These are phyloP conservation scores for Drosophila eohydei DNA, from an alignment of 2,888 invertebrate species.

Conservation along the genomic window DNA sequence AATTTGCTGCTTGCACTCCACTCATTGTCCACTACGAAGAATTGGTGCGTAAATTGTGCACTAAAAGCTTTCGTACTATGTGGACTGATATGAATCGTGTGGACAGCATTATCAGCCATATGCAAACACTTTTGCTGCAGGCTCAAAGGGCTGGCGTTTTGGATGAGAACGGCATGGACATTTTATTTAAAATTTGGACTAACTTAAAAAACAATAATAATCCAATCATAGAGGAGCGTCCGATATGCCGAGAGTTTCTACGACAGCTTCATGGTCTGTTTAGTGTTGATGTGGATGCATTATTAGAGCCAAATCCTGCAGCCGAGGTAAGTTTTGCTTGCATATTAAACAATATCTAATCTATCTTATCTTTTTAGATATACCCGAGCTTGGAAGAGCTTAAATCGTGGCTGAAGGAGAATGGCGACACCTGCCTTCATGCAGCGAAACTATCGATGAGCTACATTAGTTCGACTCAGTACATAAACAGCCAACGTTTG, in stretches of 20 bases:
- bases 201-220: slow-evolving; percentile 42
- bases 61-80: slow-evolving; percentile 79
- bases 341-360: neutral
- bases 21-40: slow-evolving; percentile 62
- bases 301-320: slow-evolving; percentile 14
- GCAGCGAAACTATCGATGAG: slow-evolving; percentile 52
- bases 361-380: slow-evolving; percentile 78
- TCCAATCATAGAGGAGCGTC: slow-evolving; percentile 29
- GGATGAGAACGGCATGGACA: slow-evolving; percentile 27
- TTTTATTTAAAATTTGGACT: slow-evolving; percentile 51
- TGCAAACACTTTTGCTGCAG: slow-evolving; percentile 56
- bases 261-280: slow-evolving; percentile 29
- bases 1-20: slow-evolving; percentile 47
- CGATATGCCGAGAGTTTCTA: slow-evolving; percentile 35
- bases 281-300: slow-evolving; percentile 28
- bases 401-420: slow-evolving; percentile 75
- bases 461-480: slow-evolving; percentile 88
- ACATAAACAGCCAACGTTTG: slow-evolving; percentile 91
- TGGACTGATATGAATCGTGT: slow-evolving; percentile 54
- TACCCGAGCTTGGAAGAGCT: slow-evolving; percentile 86
- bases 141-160: slow-evolving; percentile 37
- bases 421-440: neutral
- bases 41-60: slow-evolving; percentile 77
- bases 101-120: slow-evolving; percentile 49
- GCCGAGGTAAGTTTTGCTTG: slow-evolving; percentile 4